Conservation (phyloP, 2,888 invertebrate genomes). For the Apotomis betuletana region DNA sequence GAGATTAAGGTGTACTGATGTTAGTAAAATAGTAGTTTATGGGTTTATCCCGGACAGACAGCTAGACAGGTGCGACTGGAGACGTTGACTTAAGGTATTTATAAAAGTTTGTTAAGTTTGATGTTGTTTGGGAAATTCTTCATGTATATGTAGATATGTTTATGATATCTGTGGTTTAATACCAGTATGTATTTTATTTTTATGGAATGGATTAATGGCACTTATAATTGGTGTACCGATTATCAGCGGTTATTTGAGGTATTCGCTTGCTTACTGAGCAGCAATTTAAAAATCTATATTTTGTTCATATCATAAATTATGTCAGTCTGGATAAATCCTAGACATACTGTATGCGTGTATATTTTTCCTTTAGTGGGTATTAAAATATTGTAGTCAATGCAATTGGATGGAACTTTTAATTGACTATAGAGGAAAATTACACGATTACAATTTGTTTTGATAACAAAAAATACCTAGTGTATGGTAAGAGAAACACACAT, state of each 20-base stretch:
- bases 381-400: not conserved
- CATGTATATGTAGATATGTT: too few species aligned
- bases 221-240: slow-evolving; percentile 14
- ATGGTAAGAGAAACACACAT: too few species aligned
- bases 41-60: too few species aligned
- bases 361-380: not conserved
- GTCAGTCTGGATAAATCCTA: too few species aligned
- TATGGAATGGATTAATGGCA: slow-evolving; percentile 33
- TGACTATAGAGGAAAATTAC: slow-evolving; percentile 42
- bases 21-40: too few species aligned
- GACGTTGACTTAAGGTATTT: too few species aligned
- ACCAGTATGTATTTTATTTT: slow-evolving; percentile 4
- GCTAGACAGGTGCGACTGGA: too few species aligned
- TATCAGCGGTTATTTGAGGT: not conserved
- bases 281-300: not conserved
- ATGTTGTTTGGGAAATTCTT: too few species aligned
- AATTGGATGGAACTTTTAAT: slow-evolving; percentile 48
- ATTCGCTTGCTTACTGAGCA: not conserved
- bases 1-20: too few species aligned
- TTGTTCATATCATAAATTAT: not conserved
- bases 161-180: too few species aligned
- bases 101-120: too few species aligned
- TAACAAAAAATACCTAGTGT: too few species aligned
- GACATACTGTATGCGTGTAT: not conserved
- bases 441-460: not conserved